These are phyloP conservation scores for Charadrius vociferus DNA, from an alignment of 2,113 vertebrate genomes.

Conservation along the genomic window DNA sequence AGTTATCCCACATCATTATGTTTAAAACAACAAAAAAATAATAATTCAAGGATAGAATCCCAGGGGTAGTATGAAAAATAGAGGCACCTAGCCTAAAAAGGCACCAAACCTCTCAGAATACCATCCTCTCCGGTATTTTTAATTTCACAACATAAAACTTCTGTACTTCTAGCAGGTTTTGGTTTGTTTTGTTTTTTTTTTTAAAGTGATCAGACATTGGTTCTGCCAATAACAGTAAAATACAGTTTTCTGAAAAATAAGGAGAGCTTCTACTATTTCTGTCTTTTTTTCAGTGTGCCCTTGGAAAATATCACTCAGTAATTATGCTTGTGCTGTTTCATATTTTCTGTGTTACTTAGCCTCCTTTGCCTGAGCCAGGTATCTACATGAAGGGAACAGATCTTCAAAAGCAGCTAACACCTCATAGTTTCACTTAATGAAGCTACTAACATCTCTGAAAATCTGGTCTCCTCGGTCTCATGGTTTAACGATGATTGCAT, in stretches of 20 bases:
- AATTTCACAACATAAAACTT: not conserved
- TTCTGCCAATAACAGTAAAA: not conserved
- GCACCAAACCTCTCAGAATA: not conserved
- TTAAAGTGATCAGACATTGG: not conserved
- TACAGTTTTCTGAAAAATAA: not conserved
- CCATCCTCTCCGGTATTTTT: not conserved
- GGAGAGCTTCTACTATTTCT: not conserved
- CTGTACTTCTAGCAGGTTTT: not conserved
- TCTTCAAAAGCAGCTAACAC: not conserved
- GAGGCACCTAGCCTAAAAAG: not conserved
- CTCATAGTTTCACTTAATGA: not conserved
- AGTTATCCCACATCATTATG: not conserved
- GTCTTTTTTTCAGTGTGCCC: rapidly evolving
- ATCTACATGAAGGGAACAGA: not conserved
- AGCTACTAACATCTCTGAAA: not conserved
- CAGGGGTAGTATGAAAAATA: not conserved
- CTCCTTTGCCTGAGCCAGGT: not conserved
- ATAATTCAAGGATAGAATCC: not conserved
- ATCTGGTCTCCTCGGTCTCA: not conserved
- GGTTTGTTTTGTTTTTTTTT: not conserved
- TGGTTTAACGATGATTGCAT: not conserved
- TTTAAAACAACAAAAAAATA: not conserved
- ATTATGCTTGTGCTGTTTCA: not conserved
- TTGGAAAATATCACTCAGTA: not conserved
- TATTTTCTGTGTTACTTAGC: not conserved